Evolutionary conservation across 2,113 vertebrate genomes (phyloP).

Genomic region (Sapayoa aenigma): DNA sequence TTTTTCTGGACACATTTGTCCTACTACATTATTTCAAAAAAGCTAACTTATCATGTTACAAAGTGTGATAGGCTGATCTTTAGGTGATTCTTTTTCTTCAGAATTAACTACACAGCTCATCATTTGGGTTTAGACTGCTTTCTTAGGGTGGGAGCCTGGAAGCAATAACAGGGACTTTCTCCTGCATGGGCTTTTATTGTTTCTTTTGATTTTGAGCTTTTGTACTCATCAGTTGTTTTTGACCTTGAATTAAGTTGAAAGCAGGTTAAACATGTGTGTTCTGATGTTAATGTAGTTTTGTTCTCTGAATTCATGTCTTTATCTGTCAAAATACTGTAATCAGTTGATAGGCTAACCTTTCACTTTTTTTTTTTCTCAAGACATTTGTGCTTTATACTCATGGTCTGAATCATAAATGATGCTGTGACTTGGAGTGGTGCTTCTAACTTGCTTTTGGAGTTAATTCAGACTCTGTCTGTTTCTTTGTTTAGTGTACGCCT

Average conservation of each 20-base stretch:
- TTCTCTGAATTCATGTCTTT: neutral
- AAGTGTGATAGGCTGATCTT: neutral
- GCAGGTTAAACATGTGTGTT: neutral
- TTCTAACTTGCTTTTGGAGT: neutral
- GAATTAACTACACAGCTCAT: neutral
- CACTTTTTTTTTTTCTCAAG: neutral
- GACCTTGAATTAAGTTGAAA: neutral
- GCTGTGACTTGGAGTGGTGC: neutral
- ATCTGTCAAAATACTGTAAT: neutral
- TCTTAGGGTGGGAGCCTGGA: neutral
- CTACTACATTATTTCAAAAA: neutral
- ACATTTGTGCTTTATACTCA: neutral
- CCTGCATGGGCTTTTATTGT: neutral
- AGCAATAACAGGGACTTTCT: neutral
- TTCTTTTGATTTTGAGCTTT: neutral
- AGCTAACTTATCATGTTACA: neutral
- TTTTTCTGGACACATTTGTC: neutral
- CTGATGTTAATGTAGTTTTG: neutral
- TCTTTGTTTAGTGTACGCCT: neutral
- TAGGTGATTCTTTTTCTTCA: neutral
- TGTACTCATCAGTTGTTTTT: neutral
- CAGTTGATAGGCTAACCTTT: neutral
- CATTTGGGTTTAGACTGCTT: neutral
- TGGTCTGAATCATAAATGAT: neutral
- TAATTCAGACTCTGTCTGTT: neutral